phyloP scores from a whole-genome alignment of 2,113 vertebrate species.

The Isurus oxyrinchus region DNA sequence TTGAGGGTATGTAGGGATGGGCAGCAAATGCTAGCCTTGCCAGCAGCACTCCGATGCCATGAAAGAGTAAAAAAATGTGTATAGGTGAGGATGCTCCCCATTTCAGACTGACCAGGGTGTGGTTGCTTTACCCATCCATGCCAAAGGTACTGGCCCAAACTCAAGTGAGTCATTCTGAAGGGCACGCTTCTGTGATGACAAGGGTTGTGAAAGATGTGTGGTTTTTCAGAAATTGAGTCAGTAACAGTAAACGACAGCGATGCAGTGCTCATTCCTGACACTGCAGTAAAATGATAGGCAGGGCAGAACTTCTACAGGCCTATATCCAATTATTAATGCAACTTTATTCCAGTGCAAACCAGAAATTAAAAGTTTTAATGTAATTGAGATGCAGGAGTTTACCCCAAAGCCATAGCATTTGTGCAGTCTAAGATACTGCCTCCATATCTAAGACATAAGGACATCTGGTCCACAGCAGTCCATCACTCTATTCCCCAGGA shows the following conservation, averaged over 20 bases:
- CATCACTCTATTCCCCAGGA: not conserved
- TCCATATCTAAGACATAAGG: not conserved
- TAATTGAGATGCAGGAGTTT: not conserved
- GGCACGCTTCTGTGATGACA: not conserved
- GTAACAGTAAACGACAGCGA: not conserved
- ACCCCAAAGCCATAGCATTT: not conserved
- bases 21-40: too few relatives aligned
- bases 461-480: not conserved
- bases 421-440: not conserved
- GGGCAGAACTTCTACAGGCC: not conserved
- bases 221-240: not conserved
- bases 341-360: not conserved
- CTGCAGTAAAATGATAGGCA: not conserved
- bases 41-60: not conserved
- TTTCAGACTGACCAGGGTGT: not conserved
- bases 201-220: not conserved
- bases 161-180: not conserved
- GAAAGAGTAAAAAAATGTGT: not conserved
- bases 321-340: not conserved
- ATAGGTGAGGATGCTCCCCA: not conserved
- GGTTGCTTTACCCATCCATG: not conserved
- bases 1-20: too few relatives aligned
- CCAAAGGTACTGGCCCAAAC: not conserved
- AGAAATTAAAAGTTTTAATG: not conserved
- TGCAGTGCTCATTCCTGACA: not conserved